These are phyloP conservation scores for Notothenia coriiceps DNA, from an alignment of 2,113 vertebrate genomes.

Conservation along the genomic window DNA sequence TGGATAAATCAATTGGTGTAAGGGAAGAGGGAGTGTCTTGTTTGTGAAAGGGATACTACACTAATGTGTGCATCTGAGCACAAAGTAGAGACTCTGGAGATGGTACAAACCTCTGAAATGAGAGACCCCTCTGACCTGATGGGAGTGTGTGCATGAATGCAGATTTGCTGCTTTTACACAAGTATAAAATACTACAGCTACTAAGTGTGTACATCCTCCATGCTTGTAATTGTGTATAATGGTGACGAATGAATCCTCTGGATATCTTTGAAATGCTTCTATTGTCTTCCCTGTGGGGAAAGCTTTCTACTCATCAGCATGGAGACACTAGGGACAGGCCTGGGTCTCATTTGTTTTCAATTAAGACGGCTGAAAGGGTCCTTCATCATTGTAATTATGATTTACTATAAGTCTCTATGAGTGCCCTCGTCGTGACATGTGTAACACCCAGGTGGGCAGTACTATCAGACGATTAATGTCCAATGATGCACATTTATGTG, in stretches of 20 bases:
- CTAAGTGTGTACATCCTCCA: neutral
- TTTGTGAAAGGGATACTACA: constrained; percentile 63
- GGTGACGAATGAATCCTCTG: constrained; percentile 7
- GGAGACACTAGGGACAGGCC: constrained; percentile 19
- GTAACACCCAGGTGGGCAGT: constrained; percentile 27
- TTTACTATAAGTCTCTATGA: constrained; percentile 37
- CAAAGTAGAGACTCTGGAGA: constrained; percentile 42
- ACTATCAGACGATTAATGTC: constrained; percentile 19
- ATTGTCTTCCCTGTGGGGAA: constrained; percentile 25
- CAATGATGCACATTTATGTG: constrained; percentile 10
- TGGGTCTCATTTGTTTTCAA: constrained; percentile 58
- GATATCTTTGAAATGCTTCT: constrained; percentile 24
- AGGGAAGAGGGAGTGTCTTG: constrained; percentile 53
- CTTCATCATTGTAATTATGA: constrained; percentile 65
- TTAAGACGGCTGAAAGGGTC: constrained; percentile 43
- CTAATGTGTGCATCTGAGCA: constrained; percentile 54
- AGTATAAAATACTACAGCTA: constrained; percentile 2
- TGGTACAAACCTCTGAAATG: constrained; percentile 39
- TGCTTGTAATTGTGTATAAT: neutral
- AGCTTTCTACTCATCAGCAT: constrained; percentile 22
- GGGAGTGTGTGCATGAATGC: neutral
- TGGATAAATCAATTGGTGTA: constrained; percentile 74
- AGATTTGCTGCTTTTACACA: constrained; percentile 8
- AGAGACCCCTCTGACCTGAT: constrained; percentile 27
- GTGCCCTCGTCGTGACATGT: constrained; percentile 5